Evolutionary conservation across 2,797 vertebrate species (phyloP).

Genomic region (Sebastes hopkinsi): DNA sequence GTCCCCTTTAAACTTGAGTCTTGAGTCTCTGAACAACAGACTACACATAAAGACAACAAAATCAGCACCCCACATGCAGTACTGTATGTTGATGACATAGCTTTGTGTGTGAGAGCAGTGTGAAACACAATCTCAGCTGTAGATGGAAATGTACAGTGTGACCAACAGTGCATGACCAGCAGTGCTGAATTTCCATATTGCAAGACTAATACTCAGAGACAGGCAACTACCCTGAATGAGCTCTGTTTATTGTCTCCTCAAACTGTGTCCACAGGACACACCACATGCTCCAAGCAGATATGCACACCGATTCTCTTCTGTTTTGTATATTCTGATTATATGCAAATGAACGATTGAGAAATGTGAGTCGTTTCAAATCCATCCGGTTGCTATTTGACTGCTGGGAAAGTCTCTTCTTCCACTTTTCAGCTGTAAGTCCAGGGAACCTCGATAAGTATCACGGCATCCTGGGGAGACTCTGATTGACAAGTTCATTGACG

Average conservation of each 20-base stretch:
- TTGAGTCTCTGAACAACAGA: not conserved
- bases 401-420: not conserved
- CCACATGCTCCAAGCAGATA: conserved; percentile 9
- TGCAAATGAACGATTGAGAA: conserved; percentile 30
- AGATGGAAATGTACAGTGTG: conserved; percentile 19
- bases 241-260: conserved; percentile 33
- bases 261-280: not conserved
- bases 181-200: conserved; percentile 24
- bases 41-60: not conserved
- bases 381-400: not conserved
- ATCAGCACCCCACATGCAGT: not conserved
- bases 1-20: not conserved
- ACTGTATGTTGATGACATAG: not conserved
- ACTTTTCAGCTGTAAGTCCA: conserved; percentile 4
- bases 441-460: conserved; percentile 34
- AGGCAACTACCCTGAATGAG: not conserved
- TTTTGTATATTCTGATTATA: conserved; percentile 40
- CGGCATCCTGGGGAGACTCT: conserved; percentile 29
- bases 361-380: not conserved
- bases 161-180: conserved; percentile 26
- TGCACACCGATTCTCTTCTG: not conserved
- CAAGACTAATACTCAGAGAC: conserved; percentile 23
- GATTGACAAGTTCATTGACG: conserved; percentile 71
- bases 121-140: conserved; percentile 12
- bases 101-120: not conserved